phyloP scores from a whole-genome alignment of 2,797 vertebrate species.

The Holocentrus rufus region DNA sequence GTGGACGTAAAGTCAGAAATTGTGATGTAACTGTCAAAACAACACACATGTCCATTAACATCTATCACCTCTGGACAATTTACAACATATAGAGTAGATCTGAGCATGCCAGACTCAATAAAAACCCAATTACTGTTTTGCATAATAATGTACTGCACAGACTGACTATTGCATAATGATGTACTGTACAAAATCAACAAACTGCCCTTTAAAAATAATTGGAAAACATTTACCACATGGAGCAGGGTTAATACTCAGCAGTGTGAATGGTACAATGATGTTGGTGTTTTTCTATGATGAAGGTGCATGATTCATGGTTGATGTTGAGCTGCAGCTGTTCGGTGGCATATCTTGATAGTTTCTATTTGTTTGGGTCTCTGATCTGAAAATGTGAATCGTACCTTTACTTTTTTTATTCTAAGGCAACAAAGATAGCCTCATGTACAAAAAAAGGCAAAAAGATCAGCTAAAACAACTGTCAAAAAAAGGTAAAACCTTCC shows the following conservation, averaged over 20 bases:
- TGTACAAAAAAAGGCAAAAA: slow-evolving; percentile 45
- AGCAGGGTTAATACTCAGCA: slow-evolving; percentile 31
- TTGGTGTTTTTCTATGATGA: slow-evolving; percentile 1
- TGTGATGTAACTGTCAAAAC: slow-evolving; percentile 50
- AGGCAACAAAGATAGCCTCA: slow-evolving; percentile 64
- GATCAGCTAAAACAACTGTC: slow-evolving; percentile 34
- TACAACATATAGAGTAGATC: slow-evolving; percentile 67
- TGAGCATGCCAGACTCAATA: slow-evolving; percentile 72
- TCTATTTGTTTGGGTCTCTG: slow-evolving; percentile 23
- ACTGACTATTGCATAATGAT: slow-evolving; percentile 74
- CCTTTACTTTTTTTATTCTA: slow-evolving; percentile 53
- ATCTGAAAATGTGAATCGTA: slow-evolving; percentile 45
- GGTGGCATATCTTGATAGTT: neutral
- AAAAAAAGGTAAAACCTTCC: slow-evolving; percentile 37
- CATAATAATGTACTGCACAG: slow-evolving; percentile 77
- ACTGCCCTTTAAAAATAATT: slow-evolving; percentile 26
- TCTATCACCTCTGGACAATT: slow-evolving; percentile 62
- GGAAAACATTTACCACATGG: slow-evolving; percentile 29
- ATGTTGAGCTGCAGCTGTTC: slow-evolving; percentile 13
- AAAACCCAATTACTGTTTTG: slow-evolving; percentile 61
- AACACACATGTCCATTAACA: slow-evolving; percentile 64
- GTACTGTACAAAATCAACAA: slow-evolving; percentile 66
- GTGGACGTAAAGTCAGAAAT: slow-evolving; percentile 57
- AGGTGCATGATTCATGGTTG: slow-evolving; percentile 37
- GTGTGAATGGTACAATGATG: slow-evolving; percentile 27